Evolutionary conservation across 2,113 vertebrate genomes (phyloP).

Genomic region (Pangasianodon gigas): DNA sequence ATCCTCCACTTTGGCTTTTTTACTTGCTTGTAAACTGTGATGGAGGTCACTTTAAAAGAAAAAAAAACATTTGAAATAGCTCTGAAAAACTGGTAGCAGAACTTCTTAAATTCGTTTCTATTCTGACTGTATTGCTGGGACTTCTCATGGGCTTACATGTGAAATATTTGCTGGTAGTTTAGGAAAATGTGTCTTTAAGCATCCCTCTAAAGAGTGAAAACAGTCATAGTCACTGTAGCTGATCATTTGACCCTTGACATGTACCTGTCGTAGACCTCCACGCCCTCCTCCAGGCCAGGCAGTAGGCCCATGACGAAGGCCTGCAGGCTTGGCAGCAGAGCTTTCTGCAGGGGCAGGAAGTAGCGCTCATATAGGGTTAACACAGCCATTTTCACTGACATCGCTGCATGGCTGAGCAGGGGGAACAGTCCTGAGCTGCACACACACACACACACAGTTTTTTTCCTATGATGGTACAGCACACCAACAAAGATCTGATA

Average conservation of each 20-base stretch:
- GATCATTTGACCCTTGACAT: not conserved
- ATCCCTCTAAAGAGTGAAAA: not conserved
- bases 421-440: slow-evolving; percentile 91
- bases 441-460: slow-evolving; percentile 43
- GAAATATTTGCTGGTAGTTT: not conserved
- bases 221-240: not conserved
- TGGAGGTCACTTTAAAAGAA: too few species aligned
- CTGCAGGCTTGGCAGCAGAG: slow-evolving; percentile 91
- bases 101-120: not conserved
- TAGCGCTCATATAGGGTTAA: slow-evolving; percentile 93
- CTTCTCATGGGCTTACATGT: not conserved
- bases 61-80: too few species aligned
- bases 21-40: too few species aligned
- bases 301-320: slow-evolving; percentile 91
- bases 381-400: slow-evolving; percentile 91
- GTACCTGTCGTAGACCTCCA: slow-evolving; percentile 94
- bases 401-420: slow-evolving; percentile 87
- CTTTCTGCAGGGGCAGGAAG: slow-evolving; percentile 91
- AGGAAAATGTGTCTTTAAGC: not conserved
- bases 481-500: not conserved
- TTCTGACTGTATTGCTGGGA: not conserved
- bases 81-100: not conserved
- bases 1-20: not conserved
- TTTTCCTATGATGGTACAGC: not conserved
- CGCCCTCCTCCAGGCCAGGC: slow-evolving; percentile 93